A percentile compares a stretch with the other conserved stretches of the same genome.
Evolutionary conservation across 2,888 invertebrate species (phyloP).

Genomic region (Xylota segnis): DNA sequence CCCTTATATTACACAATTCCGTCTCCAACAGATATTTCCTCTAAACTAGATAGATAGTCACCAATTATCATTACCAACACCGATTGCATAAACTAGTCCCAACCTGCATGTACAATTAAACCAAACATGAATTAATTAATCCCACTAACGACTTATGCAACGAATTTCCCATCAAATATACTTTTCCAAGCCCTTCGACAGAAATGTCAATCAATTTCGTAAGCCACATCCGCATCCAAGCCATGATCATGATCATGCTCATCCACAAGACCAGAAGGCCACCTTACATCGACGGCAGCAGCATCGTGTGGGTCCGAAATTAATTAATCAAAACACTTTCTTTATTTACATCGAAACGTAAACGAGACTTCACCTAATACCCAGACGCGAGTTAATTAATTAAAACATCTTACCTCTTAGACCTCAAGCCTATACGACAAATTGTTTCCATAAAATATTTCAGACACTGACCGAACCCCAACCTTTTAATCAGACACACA

Average conservation of each 20-base stretch:
- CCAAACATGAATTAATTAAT: background rate
- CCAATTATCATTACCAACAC: background rate
- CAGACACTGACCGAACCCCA: background rate
- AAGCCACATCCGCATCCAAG: slow-evolving; percentile 56
- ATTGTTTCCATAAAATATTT: slow-evolving; percentile 10
- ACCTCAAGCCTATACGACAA: background rate
- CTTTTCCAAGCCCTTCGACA: slow-evolving; percentile 16
- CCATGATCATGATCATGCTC: slow-evolving; percentile 33
- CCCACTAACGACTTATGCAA: background rate
- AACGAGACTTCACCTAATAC: background rate
- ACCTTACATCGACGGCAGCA: background rate
- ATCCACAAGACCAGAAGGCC: slow-evolving; percentile 5
- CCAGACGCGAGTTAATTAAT: slow-evolving; percentile 11
- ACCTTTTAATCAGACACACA: background rate
- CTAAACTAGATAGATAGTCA: too few relatives aligned
- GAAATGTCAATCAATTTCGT: slow-evolving; percentile 45
- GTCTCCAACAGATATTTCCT: background rate
- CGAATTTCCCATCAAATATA: background rate
- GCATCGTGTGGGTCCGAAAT: slow-evolving; percentile 26
- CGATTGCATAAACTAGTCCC: background rate
- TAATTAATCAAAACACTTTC: slow-evolving; percentile 61
- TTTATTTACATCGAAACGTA: slow-evolving; percentile 8
- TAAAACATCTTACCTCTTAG: background rate
- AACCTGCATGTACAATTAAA: background rate
- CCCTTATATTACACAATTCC: background rate